Conservation (phyloP, 2,113 vertebrate genomes). For the Anguilla japonica region DNA sequence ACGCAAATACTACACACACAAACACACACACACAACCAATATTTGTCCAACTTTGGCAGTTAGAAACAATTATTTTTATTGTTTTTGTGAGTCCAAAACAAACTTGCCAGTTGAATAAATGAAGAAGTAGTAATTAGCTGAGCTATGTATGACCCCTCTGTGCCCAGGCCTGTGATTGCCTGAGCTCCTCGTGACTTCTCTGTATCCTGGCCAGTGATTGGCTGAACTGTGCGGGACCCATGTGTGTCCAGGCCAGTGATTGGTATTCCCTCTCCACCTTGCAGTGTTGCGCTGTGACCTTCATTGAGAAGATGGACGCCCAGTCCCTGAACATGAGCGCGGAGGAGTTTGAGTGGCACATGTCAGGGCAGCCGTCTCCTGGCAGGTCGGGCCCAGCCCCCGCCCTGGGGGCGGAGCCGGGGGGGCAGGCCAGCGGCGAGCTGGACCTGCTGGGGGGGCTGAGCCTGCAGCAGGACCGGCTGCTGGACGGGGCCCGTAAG, state of each 20-base stretch:
- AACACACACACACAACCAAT: neutral
- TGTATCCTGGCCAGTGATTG: no score
- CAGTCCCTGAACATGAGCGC: slow-evolving; percentile 90
- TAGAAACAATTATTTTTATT: no score
- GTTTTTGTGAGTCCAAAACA: neutral
- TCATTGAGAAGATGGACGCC: slow-evolving; percentile 96
- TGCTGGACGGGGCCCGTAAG: slow-evolving; percentile 79
- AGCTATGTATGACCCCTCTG: no score
- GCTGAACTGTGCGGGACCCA: no score
- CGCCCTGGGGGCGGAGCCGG: slow-evolving; percentile 54
- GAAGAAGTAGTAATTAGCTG: no score
- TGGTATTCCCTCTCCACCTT: slow-evolving; percentile 14
- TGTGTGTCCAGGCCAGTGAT: neutral
- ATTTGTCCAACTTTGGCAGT: no score
- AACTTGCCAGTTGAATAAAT: neutral
- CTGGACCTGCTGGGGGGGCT: slow-evolving; percentile 83
- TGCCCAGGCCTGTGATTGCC: no score
- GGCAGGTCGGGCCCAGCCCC: slow-evolving; percentile 67
- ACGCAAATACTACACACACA: neutral
- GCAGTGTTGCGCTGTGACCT: slow-evolving; percentile 94
- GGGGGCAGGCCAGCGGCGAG: slow-evolving; percentile 75
- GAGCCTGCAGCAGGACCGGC: slow-evolving; percentile 81
- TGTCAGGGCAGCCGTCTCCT: slow-evolving; percentile 86
- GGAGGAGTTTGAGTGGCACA: slow-evolving; percentile 93
- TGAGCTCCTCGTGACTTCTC: no score